These are phyloP conservation scores for Meliscaeva auricollis DNA, from an alignment of 2,888 invertebrate species.

Conservation along the genomic window DNA sequence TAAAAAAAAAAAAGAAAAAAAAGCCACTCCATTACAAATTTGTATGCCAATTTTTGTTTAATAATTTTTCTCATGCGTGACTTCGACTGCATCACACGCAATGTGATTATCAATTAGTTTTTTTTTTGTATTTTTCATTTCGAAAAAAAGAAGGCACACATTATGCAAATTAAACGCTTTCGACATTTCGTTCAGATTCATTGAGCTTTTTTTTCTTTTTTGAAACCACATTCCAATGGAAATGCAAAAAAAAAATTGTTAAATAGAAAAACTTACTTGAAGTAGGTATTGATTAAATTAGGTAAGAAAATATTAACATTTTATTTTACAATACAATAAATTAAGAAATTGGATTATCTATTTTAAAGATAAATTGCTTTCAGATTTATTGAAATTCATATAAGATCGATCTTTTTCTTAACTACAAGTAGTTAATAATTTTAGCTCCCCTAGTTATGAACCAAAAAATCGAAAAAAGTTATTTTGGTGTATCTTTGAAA, in stretches of 20 bases:
- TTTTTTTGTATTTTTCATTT: not conserved
- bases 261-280: constrained; percentile 4
- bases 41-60: constrained; percentile 16
- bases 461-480: too few relatives aligned
- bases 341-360: too few relatives aligned
- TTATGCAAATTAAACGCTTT: constrained; percentile 39
- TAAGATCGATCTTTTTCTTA: too few relatives aligned
- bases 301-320: not conserved
- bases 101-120: constrained; percentile 31
- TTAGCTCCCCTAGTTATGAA: too few relatives aligned
- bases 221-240: not conserved
- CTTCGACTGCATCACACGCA: constrained; percentile 37
- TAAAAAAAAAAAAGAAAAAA: not conserved
- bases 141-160: constrained; percentile 1
- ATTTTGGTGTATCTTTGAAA: too few relatives aligned
- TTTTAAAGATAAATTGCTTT: too few relatives aligned
- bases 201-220: not conserved
- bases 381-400: too few relatives aligned
- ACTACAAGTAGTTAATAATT: too few relatives aligned
- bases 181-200: constrained; percentile 19
- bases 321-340: too few relatives aligned
- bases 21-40: constrained; percentile 8
- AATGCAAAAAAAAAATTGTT: not conserved
- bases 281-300: not conserved
- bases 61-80: constrained; percentile 32